Evolutionary conservation across 2,888 invertebrate genomes (phyloP).

Genomic region (Tipula lateralis): DNA sequence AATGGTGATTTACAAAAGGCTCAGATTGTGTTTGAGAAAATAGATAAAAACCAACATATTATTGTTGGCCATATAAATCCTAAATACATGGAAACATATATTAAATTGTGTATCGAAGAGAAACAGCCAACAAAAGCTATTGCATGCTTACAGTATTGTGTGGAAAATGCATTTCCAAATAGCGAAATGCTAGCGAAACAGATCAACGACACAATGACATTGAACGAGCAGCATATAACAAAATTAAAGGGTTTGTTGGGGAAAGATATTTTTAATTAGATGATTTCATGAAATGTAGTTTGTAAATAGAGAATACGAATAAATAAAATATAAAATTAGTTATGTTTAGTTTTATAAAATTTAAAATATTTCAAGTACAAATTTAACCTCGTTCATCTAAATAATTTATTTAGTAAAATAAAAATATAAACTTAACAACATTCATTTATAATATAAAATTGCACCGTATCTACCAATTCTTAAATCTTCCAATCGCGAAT

Average conservation of each 20-base stretch:
- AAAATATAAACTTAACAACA: slow-evolving; percentile 11
- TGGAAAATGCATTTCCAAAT: slow-evolving; percentile 54
- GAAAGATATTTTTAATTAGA: slow-evolving; percentile 38
- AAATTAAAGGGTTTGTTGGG: slow-evolving; percentile 53
- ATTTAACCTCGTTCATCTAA: neutral
- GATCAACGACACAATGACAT: slow-evolving; percentile 46
- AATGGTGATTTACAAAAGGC: slow-evolving; percentile 54
- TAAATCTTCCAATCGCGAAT: slow-evolving; percentile 48
- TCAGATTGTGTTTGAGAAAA: slow-evolving; percentile 51
- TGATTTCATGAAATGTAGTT: neutral
- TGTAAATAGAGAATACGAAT: neutral
- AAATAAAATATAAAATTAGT: neutral
- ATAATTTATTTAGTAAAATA: slow-evolving; percentile 11
- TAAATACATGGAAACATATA: slow-evolving; percentile 50
- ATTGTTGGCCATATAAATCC: slow-evolving; percentile 56
- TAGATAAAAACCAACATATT: slow-evolving; percentile 51
- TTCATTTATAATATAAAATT: neutral
- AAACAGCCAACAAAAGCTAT: slow-evolving; percentile 53
- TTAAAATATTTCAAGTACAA: neutral
- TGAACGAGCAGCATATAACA: slow-evolving; percentile 51
- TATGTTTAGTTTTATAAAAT: neutral
- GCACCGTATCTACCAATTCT: neutral
- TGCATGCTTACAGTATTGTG: slow-evolving; percentile 54
- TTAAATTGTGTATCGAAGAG: slow-evolving; percentile 54
- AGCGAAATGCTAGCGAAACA: slow-evolving; percentile 47